A percentile compares a stretch with the other conserved stretches of the same genome.
Conservation (phyloP, 1,140 invertebrate genomes). For the Neotoxoptera formosana region DNA sequence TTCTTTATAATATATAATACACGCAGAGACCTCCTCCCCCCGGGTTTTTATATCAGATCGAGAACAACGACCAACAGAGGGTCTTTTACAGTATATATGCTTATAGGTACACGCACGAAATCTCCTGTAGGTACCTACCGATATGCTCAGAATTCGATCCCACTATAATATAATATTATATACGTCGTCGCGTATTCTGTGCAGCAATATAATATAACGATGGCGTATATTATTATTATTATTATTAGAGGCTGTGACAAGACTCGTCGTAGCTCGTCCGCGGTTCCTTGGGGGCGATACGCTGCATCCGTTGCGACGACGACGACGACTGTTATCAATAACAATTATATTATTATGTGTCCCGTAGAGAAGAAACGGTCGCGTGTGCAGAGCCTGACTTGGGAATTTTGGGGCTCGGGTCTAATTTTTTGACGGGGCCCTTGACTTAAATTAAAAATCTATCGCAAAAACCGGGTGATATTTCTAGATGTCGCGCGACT, state of each 20-base stretch:
- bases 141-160: slow-evolving; percentile 17
- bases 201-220: not conserved
- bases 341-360: not conserved
- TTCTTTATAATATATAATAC: slow-evolving; percentile 44
- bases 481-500: too few relatives aligned
- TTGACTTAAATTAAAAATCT: too few relatives aligned
- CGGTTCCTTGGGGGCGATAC: not conserved
- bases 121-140: not conserved
- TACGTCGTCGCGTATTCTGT: not conserved
- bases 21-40: not conserved
- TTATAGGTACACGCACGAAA: not conserved
- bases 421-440: too few relatives aligned
- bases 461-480: too few relatives aligned
- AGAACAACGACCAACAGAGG: slow-evolving; percentile 1
- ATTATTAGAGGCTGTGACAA: not conserved
- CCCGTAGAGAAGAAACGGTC: not conserved
- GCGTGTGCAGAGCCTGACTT: too few relatives aligned
- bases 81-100: slow-evolving; percentile 2
- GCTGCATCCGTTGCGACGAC: not conserved
- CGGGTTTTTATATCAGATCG: slow-evolving; percentile 16
- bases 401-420: too few relatives aligned
- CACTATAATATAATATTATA: too few relatives aligned
- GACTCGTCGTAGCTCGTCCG: not conserved
- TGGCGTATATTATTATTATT: not conserved
- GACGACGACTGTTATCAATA: not conserved